Evolutionary conservation across 2,113 vertebrate species (phyloP), one percentile per base, ranked within the genome.

Genomic region (Strix uralensis): DNA sequence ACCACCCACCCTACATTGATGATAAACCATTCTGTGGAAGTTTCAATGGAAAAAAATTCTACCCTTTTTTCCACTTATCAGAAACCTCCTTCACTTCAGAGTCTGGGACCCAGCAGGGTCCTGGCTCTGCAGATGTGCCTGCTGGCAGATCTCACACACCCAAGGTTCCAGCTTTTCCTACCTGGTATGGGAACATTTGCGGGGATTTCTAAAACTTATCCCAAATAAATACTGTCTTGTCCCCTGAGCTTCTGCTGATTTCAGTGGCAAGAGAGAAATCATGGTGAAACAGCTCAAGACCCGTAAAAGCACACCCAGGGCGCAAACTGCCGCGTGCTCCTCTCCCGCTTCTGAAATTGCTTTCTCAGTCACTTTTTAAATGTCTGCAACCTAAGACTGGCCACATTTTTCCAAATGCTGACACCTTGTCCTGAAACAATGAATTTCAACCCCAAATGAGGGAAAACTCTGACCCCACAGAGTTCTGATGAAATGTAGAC

Each of bases 31-130:
- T 91, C 84, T 80, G 81, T 84, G 84, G 66, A 92, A 75, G 21
- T 92, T 94, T 93, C 71, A 95, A 52, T 62, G 86, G 86, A 77
- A 97, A 93, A 79, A 82, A 54, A 5, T 30, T 67, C 74, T 77
- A 58, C 54, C 19, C 22, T 91, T 90, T 92, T 95, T 65, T 30
- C 49, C 51, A 34, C 44, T 95, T 91, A 80, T 66, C 54, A 85
- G 94, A 82, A 96, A 83, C 27, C 70, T 91, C 38, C 49, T 83
- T 66, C 36, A 23, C 40, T 85, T 55, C 20, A 49, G 70, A 93
- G 54, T 7, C 70, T 81, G 59, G 36, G 47, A 81, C 46, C 17
- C 65, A 87, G 84, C 84, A 85, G 65, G 59, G 52, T 89, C 59
- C 51, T 70, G n/a, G 42, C 66, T 79, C 74, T 71, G 69, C 65